phyloP scores from a whole-genome alignment of 2,113 vertebrate species.

The Urocynchramus pylzowi region DNA sequence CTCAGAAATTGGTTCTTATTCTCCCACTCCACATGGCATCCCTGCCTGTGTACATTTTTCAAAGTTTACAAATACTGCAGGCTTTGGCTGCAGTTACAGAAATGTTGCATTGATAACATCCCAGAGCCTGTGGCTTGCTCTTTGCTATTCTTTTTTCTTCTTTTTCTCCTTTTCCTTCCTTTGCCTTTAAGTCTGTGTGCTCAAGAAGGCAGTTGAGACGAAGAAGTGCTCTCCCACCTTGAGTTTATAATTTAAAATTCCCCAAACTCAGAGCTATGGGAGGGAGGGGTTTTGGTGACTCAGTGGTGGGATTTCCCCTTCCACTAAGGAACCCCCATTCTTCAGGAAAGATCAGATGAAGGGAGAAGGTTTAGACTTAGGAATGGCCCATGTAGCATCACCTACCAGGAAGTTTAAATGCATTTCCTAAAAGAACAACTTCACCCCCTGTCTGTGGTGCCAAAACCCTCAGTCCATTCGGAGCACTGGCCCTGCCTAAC shows the following conservation, averaged over 20 bases:
- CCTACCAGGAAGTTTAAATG: not conserved
- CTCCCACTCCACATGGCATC: not conserved
- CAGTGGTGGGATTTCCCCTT: not conserved
- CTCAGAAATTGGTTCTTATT: not conserved
- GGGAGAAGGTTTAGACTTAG: not conserved
- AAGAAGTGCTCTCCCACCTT: not conserved
- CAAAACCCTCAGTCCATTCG: not conserved
- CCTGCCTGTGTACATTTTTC: not conserved
- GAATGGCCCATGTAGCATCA: not conserved
- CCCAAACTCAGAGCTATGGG: not conserved
- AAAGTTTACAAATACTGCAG: not conserved
- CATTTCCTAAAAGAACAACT: not conserved
- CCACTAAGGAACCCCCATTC: not conserved
- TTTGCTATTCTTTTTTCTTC: not conserved
- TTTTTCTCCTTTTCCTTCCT: not conserved
- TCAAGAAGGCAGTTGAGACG: not conserved
- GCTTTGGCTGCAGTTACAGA: not conserved
- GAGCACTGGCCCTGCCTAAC: no score
- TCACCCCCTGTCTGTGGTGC: not conserved
- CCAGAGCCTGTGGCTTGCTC: not conserved
- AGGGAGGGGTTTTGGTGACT: not conserved
- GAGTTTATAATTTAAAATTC: not conserved
- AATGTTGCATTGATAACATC: not conserved
- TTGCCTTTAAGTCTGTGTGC: not conserved
- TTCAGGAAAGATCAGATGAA: not conserved